phyloP scores from a whole-genome alignment of 2,888 invertebrate genomes.

The Notocelia uddmanniana region DNA sequence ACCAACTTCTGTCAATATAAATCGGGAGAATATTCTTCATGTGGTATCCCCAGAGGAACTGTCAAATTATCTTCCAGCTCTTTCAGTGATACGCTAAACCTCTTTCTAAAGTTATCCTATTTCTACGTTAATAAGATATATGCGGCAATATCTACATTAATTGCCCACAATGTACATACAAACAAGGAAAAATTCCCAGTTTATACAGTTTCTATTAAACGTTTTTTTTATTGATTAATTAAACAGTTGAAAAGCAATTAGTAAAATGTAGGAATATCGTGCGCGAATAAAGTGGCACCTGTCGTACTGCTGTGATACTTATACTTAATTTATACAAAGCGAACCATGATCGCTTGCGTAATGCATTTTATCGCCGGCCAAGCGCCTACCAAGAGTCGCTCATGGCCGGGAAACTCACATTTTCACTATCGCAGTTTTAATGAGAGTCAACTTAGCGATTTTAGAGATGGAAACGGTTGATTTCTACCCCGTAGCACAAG shows the following conservation, averaged over 20 bases:
- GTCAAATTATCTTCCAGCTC: too few species aligned
- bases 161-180: neutral
- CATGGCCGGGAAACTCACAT: constrained; percentile 8
- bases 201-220: neutral
- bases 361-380: constrained; percentile 36
- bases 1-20: too few species aligned
- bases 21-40: too few species aligned
- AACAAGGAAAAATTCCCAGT: neutral
- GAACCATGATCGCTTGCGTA: constrained; percentile 48
- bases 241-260: neutral
- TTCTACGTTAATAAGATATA: too few species aligned
- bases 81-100: too few species aligned
- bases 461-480: too few species aligned
- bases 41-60: too few species aligned
- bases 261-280: constrained; percentile 23
- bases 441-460: too few species aligned
- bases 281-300: constrained; percentile 48
- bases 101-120: too few species aligned
- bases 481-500: too few species aligned
- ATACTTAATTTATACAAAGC: constrained; percentile 47
- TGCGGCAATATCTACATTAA: neutral
- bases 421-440: neutral
- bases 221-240: neutral
- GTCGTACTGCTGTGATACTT: constrained; percentile 51
- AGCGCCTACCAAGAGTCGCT: constrained; percentile 21